Conservation (phyloP, 2,888 invertebrate genomes). For the Amphimallon solstitiale region DNA sequence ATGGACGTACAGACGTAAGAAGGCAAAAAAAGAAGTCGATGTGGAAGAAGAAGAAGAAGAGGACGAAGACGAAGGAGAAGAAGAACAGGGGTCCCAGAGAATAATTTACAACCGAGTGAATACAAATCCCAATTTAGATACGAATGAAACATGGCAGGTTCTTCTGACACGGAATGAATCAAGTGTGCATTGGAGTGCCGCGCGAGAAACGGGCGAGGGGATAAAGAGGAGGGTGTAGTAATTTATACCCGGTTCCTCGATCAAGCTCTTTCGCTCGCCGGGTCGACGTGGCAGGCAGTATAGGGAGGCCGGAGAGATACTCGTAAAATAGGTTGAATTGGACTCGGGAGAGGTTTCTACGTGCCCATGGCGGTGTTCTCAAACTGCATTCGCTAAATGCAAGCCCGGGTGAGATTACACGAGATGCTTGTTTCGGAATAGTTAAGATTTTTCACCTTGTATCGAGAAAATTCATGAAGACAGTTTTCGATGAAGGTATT, state of each 20-base stretch:
- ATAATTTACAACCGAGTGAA: conserved; percentile 42
- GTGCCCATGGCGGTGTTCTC: conserved; percentile 50
- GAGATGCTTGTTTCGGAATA: background rate
- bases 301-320: conserved; percentile 46
- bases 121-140: conserved; percentile 56
- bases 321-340: conserved; percentile 63
- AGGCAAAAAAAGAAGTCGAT: background rate
- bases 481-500: background rate
- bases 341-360: conserved; percentile 60
- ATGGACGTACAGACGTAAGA: background rate
- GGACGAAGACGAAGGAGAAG: conserved; percentile 14
- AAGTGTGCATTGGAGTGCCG: conserved; percentile 49
- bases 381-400: conserved; percentile 54
- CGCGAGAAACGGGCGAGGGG: conserved; percentile 36
- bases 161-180: conserved; percentile 57
- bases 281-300: conserved; percentile 42
- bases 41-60: conserved; percentile 1
- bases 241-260: conserved; percentile 61
- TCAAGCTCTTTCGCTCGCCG: conserved; percentile 55
- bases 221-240: conserved; percentile 47
- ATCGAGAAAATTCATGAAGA: background rate
- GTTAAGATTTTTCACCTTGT: conserved; percentile 8
- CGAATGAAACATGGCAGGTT: conserved; percentile 58
- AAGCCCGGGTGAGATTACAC: conserved; percentile 6
- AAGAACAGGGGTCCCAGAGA: conserved; percentile 24